These are phyloP conservation scores for Hydra vulgaris DNA, from an alignment of 30 jellyfish, hydroid and myxozoan genomes.

Conservation along the genomic window DNA sequence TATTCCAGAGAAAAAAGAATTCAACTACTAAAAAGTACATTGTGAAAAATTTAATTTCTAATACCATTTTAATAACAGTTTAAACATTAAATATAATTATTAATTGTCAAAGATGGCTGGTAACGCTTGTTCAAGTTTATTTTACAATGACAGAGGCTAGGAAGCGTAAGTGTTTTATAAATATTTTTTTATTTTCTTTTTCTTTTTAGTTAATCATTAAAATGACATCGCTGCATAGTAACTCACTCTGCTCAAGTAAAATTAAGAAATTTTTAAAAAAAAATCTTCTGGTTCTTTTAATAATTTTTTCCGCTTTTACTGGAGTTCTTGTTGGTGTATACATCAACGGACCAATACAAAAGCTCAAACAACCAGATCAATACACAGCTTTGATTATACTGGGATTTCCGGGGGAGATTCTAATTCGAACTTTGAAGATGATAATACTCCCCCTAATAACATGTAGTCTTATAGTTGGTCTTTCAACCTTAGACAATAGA, in stretches of 20 bases:
- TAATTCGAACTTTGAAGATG: constrained; percentile 60
- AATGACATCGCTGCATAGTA: background rate
- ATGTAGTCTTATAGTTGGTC: constrained; percentile 74
- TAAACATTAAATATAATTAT: too few relatives aligned
- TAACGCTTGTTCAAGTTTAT: too few relatives aligned
- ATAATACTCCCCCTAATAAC: constrained; percentile 76
- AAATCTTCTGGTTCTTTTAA: constrained; percentile 49
- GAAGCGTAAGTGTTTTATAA: too few relatives aligned
- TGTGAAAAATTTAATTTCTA: too few relatives aligned
- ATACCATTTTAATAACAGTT: too few relatives aligned
- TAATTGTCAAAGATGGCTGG: too few relatives aligned
- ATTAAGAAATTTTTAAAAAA: constrained; percentile 42
- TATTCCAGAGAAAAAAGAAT: too few relatives aligned
- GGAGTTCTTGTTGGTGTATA: constrained; percentile 66
- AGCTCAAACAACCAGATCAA: constrained; percentile 56
- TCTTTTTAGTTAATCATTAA: too few relatives aligned
- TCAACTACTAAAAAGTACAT: too few relatives aligned
- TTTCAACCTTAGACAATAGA: constrained; percentile 59
- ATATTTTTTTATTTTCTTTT: too few relatives aligned
- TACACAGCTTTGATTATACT: constrained; percentile 45
- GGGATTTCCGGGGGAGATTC: constrained; percentile 91
- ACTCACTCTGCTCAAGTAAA: too few relatives aligned
- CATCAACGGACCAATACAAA: constrained; percentile 50
- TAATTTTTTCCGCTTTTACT: constrained; percentile 52
- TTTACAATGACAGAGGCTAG: too few relatives aligned